Evolutionary conservation across 2,888 invertebrate species (phyloP).

Genomic region (Beris morrisii): DNA sequence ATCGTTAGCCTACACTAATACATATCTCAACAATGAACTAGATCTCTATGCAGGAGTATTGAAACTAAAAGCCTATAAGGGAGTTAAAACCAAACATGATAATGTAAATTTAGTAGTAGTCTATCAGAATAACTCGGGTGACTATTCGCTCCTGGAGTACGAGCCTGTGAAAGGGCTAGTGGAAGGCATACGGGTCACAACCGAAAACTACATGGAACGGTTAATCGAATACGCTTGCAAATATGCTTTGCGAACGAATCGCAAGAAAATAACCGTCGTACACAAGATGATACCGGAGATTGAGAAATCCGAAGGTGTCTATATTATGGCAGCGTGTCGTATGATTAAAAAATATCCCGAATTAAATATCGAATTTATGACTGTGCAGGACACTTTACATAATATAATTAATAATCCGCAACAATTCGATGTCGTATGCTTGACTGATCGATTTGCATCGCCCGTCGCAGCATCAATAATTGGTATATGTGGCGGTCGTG

Average conservation of each 20-base stretch:
- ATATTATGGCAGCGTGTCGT: neutral
- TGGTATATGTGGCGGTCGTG: conserved; percentile 47
- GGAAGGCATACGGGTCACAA: conserved; percentile 46
- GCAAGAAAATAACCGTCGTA: conserved; percentile 45
- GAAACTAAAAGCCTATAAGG: conserved; percentile 44
- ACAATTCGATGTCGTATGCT: conserved; percentile 46
- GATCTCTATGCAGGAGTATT: conserved; percentile 40
- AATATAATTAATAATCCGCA: conserved; percentile 42
- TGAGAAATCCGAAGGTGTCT: neutral
- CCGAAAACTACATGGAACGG: conserved; percentile 34
- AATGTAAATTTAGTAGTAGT: conserved; percentile 45
- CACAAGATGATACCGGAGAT: conserved; percentile 40
- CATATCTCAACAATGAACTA: conserved; percentile 9
- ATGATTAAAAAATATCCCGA: neutral
- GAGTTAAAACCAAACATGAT: conserved; percentile 44
- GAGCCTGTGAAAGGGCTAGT: conserved; percentile 48
- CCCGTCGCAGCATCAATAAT: conserved; percentile 45
- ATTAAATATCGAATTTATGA: neutral
- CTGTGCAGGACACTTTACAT: neutral
- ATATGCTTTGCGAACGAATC: conserved; percentile 39
- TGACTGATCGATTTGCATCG: conserved; percentile 47
- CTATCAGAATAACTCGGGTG: conserved; percentile 47
- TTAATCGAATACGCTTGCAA: conserved; percentile 45
- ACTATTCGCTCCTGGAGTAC: conserved; percentile 48
- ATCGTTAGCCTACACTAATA: conserved; percentile 9